A percentile compares a stretch with the other conserved stretches of the same genome.
Evolutionary conservation across 2,888 invertebrate species (phyloP).

Genomic region (Clunio marinus): DNA sequence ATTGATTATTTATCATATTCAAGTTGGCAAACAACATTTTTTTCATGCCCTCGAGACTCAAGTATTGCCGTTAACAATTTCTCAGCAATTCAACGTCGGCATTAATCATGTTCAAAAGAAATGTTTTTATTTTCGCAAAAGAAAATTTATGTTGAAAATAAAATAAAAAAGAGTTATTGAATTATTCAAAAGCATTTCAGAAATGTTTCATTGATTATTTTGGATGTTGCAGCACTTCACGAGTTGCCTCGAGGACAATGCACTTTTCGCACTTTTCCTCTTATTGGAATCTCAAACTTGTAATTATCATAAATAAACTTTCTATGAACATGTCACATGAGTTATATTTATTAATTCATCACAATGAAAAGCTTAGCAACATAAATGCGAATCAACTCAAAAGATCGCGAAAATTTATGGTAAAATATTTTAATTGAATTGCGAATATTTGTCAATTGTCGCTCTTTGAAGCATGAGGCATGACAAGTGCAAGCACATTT

Average conservation of each 20-base stretch:
- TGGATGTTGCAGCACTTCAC: neutral
- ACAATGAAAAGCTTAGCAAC: no score
- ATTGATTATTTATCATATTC: neutral
- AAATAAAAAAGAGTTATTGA: neutral
- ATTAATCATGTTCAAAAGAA: neutral
- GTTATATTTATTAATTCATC: no score
- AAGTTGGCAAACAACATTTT: neutral
- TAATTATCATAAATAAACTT: no score
- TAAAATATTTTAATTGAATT: conserved; percentile 6
- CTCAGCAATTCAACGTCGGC: no score
- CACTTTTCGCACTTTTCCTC: no score
- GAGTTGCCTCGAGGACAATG: neutral
- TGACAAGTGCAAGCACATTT: conserved; percentile 10
- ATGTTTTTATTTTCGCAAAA: neutral
- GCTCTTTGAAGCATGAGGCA: neutral
- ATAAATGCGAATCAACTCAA: neutral
- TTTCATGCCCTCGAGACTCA: no score
- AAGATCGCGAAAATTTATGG: neutral
- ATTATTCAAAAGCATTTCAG: no score
- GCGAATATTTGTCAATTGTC: conserved; percentile 4
- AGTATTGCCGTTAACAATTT: no score
- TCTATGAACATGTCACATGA: no score
- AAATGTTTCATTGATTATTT: no score
- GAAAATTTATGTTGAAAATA: neutral
- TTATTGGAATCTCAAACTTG: no score